Conservation (phyloP, 1,140 invertebrate species). For the Latrodectus geometricus region DNA sequence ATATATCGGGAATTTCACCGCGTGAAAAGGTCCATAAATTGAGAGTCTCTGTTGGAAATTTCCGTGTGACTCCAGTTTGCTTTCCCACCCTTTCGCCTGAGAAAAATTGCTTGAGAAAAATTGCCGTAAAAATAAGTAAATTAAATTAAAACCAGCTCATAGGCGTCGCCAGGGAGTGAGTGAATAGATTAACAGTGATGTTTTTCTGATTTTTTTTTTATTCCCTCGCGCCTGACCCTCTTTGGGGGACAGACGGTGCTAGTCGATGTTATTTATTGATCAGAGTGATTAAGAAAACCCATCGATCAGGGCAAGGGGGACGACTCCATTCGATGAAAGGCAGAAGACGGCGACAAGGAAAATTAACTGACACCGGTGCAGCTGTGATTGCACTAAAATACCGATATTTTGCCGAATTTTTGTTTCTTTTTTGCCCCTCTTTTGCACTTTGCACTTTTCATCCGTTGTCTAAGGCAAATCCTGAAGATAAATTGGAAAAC, state of each 20-base stretch:
- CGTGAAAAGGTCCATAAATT: neutral
- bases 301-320: neutral
- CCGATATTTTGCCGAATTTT: constrained; percentile 18
- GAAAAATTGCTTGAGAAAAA: constrained; percentile 1
- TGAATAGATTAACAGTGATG: constrained; percentile 9
- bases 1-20: neutral
- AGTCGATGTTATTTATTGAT: constrained; percentile 46
- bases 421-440: neutral
- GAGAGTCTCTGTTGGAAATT: neutral
- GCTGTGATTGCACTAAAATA: constrained; percentile 40
- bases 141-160: constrained; percentile 19
- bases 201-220: neutral
- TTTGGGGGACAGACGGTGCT: constrained; percentile 1
- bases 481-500: no score
- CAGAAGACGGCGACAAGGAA: constrained; percentile 32
- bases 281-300: constrained; percentile 36
- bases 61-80: neutral
- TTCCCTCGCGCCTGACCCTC: neutral
- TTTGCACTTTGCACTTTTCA: no score
- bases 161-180: neutral
- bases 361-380: constrained; percentile 45
- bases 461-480: no score
- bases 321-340: neutral
- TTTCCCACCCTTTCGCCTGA: neutral
- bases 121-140: constrained; percentile 4